Evolutionary conservation across 2,888 invertebrate genomes (phyloP), one percentile per base, ranked within the genome.

Genomic region (Sisyra terminalis): DNA sequence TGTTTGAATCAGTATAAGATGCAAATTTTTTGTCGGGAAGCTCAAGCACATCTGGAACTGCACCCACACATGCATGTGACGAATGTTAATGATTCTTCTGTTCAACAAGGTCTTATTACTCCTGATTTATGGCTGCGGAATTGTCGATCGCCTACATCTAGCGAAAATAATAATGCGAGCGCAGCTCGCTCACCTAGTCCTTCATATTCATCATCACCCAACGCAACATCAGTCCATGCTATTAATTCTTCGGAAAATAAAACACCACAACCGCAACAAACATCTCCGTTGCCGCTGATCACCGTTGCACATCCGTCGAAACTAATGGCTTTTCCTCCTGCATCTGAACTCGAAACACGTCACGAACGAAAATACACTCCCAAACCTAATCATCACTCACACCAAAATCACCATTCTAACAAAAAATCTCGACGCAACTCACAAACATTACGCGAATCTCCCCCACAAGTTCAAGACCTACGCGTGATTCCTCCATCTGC

Each of bases 1-100:
- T 93, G 92, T 57, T 70, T 92, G 50, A 92, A 90, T 58, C 90
- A 92, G 62, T 93, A 92, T 70, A 92, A 93, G 67, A 92, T 93
- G 90, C 88, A 90, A 61, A 89, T 92, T 49, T 93, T 93, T 65
- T 92, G 92, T 64, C 78, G 84, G 40, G 92, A 92, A 65, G 89
- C 92, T 4, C 83, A 88, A 58, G 89, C 90, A 6, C 90, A 90
- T 58, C 71, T 92, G 45, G 86, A 89, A 57, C 75, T 89, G 61
- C 78, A 80, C 58, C 83, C 84, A 1, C 83, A 84, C 58, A 63
- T 82, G 51, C 74, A 70, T 10, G 64, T 41, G 11, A 29, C 31
- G 11, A 29, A 40, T 30, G 7, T 30, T 2, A 24, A 43, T 53
- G 45, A 42, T 13, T 32, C 15, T 31, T 16, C 29, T 24, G 39